phyloP scores from a whole-genome alignment of 2,888 invertebrate genomes.

The Thymelicus lineola region DNA sequence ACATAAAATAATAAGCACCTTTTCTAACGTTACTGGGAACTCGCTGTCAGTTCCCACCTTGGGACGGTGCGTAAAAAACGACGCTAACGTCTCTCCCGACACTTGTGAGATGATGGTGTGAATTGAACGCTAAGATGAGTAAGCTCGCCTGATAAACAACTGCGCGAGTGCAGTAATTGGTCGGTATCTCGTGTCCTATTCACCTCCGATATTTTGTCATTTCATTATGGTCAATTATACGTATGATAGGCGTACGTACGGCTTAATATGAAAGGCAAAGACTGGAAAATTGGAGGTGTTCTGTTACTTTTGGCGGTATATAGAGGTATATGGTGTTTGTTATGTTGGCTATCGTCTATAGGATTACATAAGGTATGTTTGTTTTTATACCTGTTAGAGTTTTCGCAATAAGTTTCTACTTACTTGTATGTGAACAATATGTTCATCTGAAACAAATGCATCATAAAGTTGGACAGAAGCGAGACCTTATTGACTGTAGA shows the following conservation, averaged over 20 bases:
- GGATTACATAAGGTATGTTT: too few relatives aligned
- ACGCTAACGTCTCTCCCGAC: conserved; percentile 65
- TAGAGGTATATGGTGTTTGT: neutral
- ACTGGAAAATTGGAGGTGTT: conserved; percentile 16
- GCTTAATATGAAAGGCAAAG: conserved; percentile 22
- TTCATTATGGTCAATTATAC: conserved; percentile 47
- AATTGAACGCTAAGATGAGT: conserved; percentile 81
- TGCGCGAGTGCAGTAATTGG: conserved; percentile 75
- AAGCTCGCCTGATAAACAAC: conserved; percentile 79
- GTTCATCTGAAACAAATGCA: too few relatives aligned
- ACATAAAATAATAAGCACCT: too few relatives aligned
- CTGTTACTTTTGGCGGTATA: neutral
- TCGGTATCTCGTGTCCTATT: conserved; percentile 67
- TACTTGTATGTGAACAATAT: too few relatives aligned
- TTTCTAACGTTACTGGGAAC: neutral
- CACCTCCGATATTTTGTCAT: conserved; percentile 57
- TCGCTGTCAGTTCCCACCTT: neutral
- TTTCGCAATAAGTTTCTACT: too few relatives aligned
- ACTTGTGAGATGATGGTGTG: conserved; percentile 83
- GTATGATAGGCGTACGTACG: conserved; percentile 27
- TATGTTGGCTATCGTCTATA: too few relatives aligned
- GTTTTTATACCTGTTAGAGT: too few relatives aligned
- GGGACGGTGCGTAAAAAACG: conserved; percentile 61
- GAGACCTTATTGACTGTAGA: conserved; percentile 1
- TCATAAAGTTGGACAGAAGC: neutral